Evolutionary conservation across 2,888 invertebrate species (phyloP).

Genomic region (Mactromeris polynyma): DNA sequence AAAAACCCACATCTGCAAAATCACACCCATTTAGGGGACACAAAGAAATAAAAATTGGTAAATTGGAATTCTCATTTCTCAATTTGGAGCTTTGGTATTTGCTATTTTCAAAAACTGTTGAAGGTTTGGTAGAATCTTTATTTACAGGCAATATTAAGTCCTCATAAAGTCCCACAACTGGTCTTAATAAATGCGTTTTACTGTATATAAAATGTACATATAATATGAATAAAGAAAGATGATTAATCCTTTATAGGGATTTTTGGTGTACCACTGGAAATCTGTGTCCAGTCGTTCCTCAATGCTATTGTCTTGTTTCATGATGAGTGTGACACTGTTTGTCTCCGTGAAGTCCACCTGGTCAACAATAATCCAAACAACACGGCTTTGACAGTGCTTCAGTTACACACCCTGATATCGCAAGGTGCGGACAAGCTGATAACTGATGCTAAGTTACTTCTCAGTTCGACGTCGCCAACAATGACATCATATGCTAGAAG

Average conservation of each 20-base stretch:
- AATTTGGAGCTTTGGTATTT: too few relatives aligned
- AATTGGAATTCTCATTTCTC: too few relatives aligned
- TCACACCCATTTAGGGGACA: too few relatives aligned
- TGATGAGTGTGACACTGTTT: slow-evolving; percentile 19
- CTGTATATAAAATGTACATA: too few relatives aligned
- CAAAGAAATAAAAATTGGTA: too few relatives aligned
- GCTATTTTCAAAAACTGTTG: too few relatives aligned
- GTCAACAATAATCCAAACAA: slow-evolving; percentile 68
- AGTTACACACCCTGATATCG: slow-evolving; percentile 58
- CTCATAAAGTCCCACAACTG: too few relatives aligned
- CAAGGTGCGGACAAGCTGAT: slow-evolving; percentile 46
- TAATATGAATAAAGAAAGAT: too few relatives aligned
- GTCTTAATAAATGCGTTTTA: too few relatives aligned
- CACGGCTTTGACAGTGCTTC: slow-evolving; percentile 65
- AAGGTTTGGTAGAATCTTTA: too few relatives aligned
- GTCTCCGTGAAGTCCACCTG: slow-evolving; percentile 65
- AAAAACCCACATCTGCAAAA: too few relatives aligned
- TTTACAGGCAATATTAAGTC: too few relatives aligned
- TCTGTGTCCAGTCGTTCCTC: slow-evolving; percentile 69
- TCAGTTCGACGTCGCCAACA: not conserved
- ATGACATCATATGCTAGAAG: not conserved
- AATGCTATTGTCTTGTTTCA: slow-evolving; percentile 68
- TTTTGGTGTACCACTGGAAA: slow-evolving; percentile 71
- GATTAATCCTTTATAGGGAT: slow-evolving; percentile 58
- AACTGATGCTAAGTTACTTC: slow-evolving; percentile 11